Evolutionary conservation across 2,113 vertebrate species (phyloP).

Genomic region (Carlito syrichta): DNA sequence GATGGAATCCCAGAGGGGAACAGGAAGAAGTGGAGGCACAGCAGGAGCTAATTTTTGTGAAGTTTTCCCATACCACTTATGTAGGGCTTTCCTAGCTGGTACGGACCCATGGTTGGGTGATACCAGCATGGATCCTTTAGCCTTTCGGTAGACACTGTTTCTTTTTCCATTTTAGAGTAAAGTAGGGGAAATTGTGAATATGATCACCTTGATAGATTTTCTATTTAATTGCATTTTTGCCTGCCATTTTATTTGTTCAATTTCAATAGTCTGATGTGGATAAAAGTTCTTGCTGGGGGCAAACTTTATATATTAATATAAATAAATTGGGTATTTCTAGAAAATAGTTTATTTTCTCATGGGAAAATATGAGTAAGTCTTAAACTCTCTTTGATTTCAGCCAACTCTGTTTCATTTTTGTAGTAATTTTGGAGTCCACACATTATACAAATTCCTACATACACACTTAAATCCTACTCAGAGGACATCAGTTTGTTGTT

Average conservation of each 20-base stretch:
- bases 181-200: background rate
- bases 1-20: background rate
- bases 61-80: background rate
- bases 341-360: background rate
- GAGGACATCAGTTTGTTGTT: conserved; percentile 67
- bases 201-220: background rate
- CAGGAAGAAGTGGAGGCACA: background rate
- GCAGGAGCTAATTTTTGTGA: background rate
- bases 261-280: background rate
- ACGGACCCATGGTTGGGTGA: background rate
- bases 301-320: background rate
- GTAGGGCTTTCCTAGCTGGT: background rate
- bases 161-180: background rate
- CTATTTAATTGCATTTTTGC: background rate
- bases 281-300: background rate
- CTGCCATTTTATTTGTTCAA: background rate
- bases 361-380: conserved; percentile 12
- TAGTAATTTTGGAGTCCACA: conserved; percentile 1
- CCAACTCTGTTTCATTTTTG: background rate
- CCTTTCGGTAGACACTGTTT: background rate
- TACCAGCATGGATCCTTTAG: background rate
- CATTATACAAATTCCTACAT: background rate
- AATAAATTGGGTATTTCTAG: background rate
- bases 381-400: conserved; percentile 8
- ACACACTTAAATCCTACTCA: conserved; percentile 8